Evolutionary conservation across 2,888 invertebrate species (phyloP).

Genomic region (Prosapia bicincta): DNA sequence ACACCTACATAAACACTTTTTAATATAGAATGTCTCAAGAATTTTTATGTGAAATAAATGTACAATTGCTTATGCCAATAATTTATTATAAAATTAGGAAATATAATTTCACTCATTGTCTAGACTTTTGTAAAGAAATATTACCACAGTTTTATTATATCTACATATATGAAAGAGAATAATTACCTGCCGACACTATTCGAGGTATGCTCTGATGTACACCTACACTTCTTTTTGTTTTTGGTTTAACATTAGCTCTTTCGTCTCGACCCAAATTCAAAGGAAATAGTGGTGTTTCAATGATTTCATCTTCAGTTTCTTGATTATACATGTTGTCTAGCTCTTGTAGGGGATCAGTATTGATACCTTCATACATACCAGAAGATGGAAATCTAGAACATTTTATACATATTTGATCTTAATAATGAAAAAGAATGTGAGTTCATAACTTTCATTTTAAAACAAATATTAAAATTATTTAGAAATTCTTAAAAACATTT

Average conservation of each 20-base stretch:
- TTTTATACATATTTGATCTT: neutral
- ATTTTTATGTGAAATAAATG: too few relatives aligned
- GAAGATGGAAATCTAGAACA: neutral
- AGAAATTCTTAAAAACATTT: too few relatives aligned
- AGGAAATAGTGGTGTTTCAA: neutral
- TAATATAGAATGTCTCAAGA: too few relatives aligned
- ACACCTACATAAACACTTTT: too few relatives aligned
- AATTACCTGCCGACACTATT: constrained; percentile 10
- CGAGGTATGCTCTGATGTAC: constrained; percentile 2
- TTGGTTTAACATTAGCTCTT: constrained; percentile 3
- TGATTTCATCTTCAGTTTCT: neutral
- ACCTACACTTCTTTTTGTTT: neutral
- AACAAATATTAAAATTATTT: too few relatives aligned
- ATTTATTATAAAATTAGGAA: too few relatives aligned
- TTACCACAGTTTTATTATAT: too few relatives aligned
- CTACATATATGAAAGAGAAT: neutral
- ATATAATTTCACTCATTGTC: too few relatives aligned
- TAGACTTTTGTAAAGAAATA: too few relatives aligned
- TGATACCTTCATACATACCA: neutral
- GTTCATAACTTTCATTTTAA: too few relatives aligned
- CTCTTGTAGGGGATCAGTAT: neutral
- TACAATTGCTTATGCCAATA: too few relatives aligned
- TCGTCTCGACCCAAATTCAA: neutral
- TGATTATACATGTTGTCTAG: neutral
- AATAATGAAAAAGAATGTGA: too few relatives aligned